Evolutionary conservation across 2,888 invertebrate genomes (phyloP), one percentile per base, ranked within the genome.

Genomic region (Leistus spinibarbis): DNA sequence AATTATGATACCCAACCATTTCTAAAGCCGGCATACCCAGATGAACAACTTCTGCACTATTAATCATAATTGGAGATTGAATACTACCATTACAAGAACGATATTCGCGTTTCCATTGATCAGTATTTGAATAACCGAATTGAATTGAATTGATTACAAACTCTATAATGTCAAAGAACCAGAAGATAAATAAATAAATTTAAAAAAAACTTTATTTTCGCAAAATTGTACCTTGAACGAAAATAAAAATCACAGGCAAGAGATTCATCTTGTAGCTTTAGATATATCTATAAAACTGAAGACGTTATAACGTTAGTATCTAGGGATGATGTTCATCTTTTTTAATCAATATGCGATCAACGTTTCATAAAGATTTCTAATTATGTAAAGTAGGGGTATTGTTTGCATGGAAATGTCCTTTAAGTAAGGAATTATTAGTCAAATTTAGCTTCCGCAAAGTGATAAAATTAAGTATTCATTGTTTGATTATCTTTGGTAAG

Each of bases 11-110:
- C 13, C 92, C 91, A 79, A 91, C 88, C 85, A 91, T 89, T 83
- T 93, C 93, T 81, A 93, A 87, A 5, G 92, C 91, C 0, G 92
- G 92, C 81, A 93, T 89, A 4, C 90, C 89, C 57, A 92, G 86
- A 56, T 90, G 88, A 68, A 91, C 88, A 1, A 92, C 89, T 83
- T 89, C 87, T 4, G 87, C 85, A 0, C 91, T 89, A 19, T 90
- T 88, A 77, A 93, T 88, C 76, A 90, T 88, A 77, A 91, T 91
- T 73, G 90, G 93, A 0, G 93, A 93, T 81, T 93, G 93, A 78
- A 88, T 87, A 1, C 88, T 83, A 0, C 92, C 92, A 16, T 88
- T 90, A 82, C 92, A 93, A 10, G 87, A 87, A 0, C 89, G 88
- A 82, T 89, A 90, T 23, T 88, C 87, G 65, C 88, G 88, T 1